Conservation (phyloP, 2,888 invertebrate genomes). For the Augiades crinisus region DNA sequence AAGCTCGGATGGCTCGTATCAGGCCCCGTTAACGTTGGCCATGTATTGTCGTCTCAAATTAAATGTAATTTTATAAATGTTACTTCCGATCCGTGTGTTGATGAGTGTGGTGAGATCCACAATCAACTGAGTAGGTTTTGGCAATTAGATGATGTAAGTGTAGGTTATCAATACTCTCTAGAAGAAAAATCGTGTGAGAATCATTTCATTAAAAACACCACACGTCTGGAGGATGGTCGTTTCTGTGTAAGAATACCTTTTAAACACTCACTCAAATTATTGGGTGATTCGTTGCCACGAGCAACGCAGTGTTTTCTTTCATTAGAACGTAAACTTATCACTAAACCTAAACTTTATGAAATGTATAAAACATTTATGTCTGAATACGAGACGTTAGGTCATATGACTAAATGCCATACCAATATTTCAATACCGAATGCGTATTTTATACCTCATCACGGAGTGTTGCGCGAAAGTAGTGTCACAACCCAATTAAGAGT, state of each 20-base stretch:
- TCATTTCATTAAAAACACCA: conserved; percentile 19
- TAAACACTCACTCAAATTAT: conserved; percentile 17
- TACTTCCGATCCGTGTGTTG: not conserved
- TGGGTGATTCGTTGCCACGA: conserved; percentile 27
- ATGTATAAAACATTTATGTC: conserved; percentile 18
- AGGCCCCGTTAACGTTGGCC: conserved; percentile 24
- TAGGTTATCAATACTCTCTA: conserved; percentile 2
- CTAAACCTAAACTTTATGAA: conserved; percentile 10
- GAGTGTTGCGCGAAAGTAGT: conserved; percentile 13
- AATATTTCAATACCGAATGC: not conserved
- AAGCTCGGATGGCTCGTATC: conserved; percentile 34
- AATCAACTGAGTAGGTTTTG: conserved; percentile 15
- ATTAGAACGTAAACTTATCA: conserved; percentile 21
- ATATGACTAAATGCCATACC: not conserved
- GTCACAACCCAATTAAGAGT: conserved; percentile 11
- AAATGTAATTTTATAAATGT: conserved; percentile 5
- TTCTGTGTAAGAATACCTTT: conserved; percentile 27
- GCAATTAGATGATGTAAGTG: conserved; percentile 11
- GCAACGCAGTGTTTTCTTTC: conserved; percentile 27
- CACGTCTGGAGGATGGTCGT: conserved; percentile 19
- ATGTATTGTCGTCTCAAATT: not conserved
- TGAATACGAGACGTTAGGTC: not conserved
- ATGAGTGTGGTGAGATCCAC: not conserved
- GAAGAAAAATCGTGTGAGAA: conserved; percentile 25
- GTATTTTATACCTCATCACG: not conserved